A percentile compares a stretch with the other conserved stretches of the same genome.
Conservation (phyloP, 92 coral and sea anemone genomes). For the Zoanthus sociatus region DNA sequence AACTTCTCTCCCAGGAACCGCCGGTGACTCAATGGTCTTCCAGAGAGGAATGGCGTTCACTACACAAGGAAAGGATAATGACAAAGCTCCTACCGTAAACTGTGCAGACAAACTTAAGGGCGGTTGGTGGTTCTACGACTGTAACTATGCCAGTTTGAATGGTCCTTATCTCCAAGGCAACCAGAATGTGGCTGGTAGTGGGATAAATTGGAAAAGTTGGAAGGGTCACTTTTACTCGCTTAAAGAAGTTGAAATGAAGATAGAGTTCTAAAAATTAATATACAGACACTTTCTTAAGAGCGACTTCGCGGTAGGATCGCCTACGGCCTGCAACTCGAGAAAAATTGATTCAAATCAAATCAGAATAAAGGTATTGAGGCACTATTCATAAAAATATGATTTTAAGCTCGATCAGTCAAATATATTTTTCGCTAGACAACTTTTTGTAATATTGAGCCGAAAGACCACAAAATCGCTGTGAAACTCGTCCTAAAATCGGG, state of each 20-base stretch:
- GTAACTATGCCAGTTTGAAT: constrained; percentile 36
- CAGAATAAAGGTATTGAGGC: no score
- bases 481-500: no score
- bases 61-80: constrained; percentile 27
- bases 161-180: constrained; percentile 47
- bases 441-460: no score
- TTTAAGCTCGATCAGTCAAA: no score
- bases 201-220: constrained; percentile 36
- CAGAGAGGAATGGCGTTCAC: constrained; percentile 53
- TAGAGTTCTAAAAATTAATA: not conserved
- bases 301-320: no score
- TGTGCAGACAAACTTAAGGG: constrained; percentile 26
- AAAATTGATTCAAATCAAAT: no score
- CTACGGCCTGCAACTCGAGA: no score
- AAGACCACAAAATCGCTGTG: no score
- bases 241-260: constrained; percentile 32
- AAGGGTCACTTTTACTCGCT: constrained; percentile 35
- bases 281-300: no score
- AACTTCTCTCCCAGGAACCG: not conserved
- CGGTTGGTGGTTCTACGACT: constrained; percentile 50
- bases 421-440: no score
- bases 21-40: constrained; percentile 33
- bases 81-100: constrained; percentile 2
- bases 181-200: constrained; percentile 13
- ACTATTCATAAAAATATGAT: no score